phyloP scores from a whole-genome alignment of 2,888 invertebrate species.

The Amiota communis region DNA sequence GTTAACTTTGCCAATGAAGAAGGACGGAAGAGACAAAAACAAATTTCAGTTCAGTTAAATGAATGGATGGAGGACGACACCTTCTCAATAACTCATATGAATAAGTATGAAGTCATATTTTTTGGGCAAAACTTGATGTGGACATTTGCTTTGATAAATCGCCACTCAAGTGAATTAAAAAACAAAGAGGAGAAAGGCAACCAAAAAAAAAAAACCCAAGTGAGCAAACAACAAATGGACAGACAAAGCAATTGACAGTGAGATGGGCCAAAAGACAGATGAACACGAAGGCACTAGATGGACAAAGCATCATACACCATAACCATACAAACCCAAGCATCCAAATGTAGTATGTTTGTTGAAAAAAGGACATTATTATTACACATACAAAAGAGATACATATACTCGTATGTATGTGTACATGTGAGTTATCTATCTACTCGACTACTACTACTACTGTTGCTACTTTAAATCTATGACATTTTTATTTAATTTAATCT shows the following conservation, averaged over 20 bases:
- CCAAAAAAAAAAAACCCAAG: conserved; percentile 26
- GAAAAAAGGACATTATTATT: too few species aligned
- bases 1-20: neutral
- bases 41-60: neutral
- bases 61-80: too few species aligned
- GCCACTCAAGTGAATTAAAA: conserved; percentile 73
- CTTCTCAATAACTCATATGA: neutral
- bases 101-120: conserved; percentile 3
- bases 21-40: neutral
- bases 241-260: conserved; percentile 13
- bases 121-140: neutral
- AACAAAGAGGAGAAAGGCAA: conserved; percentile 26
- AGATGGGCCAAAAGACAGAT: neutral
- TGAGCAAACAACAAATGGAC: neutral
- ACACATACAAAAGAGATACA: too few species aligned
- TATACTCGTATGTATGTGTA: too few species aligned
- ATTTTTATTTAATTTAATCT: too few species aligned
- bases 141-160: conserved; percentile 63
- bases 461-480: too few species aligned
- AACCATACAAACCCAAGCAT: too few species aligned
- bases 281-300: neutral
- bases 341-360: too few species aligned
- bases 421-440: too few species aligned
- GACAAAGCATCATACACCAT: too few species aligned
- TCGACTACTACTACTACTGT: too few species aligned